A percentile compares a stretch with the other conserved stretches of the same genome.
Evolutionary conservation across 1,140 invertebrate species (phyloP).

Genomic region (Drosophila tropicalis): DNA sequence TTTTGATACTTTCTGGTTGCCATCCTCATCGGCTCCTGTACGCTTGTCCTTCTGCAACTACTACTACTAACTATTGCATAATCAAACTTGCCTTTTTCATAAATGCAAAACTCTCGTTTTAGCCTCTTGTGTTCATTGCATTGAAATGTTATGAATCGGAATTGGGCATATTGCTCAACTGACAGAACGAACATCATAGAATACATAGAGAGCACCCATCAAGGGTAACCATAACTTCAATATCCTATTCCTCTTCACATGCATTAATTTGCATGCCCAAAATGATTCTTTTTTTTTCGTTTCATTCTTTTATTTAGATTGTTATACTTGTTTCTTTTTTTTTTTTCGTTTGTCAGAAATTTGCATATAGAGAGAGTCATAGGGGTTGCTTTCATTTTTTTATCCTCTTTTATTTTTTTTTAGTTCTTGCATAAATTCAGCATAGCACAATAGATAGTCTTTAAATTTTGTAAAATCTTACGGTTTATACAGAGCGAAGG

Average conservation of each 20-base stretch:
- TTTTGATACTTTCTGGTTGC: conserved; percentile 56
- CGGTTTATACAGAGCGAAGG: no score
- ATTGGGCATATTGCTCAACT: conserved; percentile 50
- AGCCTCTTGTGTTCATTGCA: conserved; percentile 42
- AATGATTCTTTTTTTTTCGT: conserved; percentile 15
- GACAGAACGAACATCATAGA: background rate
- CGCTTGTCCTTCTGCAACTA: background rate
- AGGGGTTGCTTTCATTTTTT: conserved; percentile 25
- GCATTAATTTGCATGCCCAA: conserved; percentile 66
- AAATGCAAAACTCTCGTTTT: conserved; percentile 51
- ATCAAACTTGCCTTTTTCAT: conserved; percentile 68
- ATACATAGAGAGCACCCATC: background rate
- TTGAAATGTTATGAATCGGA: conserved; percentile 52
- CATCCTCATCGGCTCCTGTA: conserved; percentile 5
- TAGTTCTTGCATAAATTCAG: conserved; percentile 1
- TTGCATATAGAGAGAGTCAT: conserved; percentile 62
- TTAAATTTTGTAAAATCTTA: background rate
- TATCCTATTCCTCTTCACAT: conserved; percentile 23
- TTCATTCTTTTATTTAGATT: conserved; percentile 26
- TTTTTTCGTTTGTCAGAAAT: conserved; percentile 40
- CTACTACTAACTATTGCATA: conserved; percentile 48
- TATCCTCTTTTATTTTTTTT: conserved; percentile 31
- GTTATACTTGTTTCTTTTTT: conserved; percentile 34
- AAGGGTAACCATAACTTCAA: conserved; percentile 31
- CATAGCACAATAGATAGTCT: background rate